Evolutionary conservation across 1,140 invertebrate species (phyloP), one percentile per base, ranked within the genome.

Genomic region (Drosophila takahashii): DNA sequence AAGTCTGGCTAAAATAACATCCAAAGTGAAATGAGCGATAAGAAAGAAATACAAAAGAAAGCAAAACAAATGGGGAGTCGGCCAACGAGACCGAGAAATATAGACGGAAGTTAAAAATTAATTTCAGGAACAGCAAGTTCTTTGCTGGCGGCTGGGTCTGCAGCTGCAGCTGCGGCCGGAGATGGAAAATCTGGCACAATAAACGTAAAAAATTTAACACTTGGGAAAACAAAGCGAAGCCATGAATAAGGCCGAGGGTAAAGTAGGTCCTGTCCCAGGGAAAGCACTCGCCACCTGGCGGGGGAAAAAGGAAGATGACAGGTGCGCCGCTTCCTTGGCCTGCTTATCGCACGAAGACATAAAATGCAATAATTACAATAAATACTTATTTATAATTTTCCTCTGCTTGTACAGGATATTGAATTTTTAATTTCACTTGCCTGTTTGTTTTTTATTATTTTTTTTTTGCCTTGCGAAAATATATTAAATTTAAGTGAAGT

Each of bases 91-190:
- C 47, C 56, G 53, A 69, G 81, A 77, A 85, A 85, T 77, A 85
- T 86, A 81, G 79, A 69, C 83, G 84, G 84, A 87, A 87, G 83
- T 87, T 87, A 87, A 87, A 87, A 89, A 87, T 87, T 89, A 89
- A 87, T 87, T 87, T 89, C 59, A 79, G 77, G 79, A 79, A 81
- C 81, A 56, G 61, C 65, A 54, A 62, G 27, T 41, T n/a, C 42
- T 7, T 15, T 42, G 18, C 13, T 15, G 56, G 60, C 37, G 62
- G 37, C 72, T 26, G 48, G 42, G 50, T 61, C 71, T 79, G 79
- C 79, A 73, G 71, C 81, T 83, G 84, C 81, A 81, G 74, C 83
- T 75, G 69, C 53, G 41, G 41, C 48, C 62, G 57, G 56, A 60
- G 62, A 67, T 69, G 66, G 53, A 57, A 81, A 87, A 86, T 87